Evolutionary conservation across 2,113 vertebrate genomes (phyloP).

Genomic region (Neomonachus schauinslandi): DNA sequence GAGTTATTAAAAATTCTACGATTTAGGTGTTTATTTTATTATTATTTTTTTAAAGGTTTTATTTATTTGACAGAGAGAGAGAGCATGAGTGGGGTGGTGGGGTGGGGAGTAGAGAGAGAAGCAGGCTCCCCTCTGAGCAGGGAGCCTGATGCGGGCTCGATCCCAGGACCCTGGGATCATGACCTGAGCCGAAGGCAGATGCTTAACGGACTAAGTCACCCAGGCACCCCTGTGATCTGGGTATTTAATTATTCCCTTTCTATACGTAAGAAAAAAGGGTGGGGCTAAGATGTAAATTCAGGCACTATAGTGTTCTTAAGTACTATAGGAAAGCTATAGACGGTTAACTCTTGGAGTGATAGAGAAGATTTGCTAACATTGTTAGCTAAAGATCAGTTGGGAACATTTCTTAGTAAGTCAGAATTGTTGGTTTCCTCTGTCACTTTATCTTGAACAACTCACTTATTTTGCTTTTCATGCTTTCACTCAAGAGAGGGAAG

Average conservation of each 20-base stretch:
- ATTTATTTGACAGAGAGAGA: background rate
- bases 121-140: background rate
- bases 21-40: background rate
- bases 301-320: background rate
- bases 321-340: background rate
- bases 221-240: background rate
- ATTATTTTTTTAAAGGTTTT: background rate
- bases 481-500: background rate
- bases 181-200: background rate
- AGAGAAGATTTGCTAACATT: background rate
- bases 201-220: background rate
- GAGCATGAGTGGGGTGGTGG: no score
- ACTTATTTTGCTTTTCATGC: background rate
- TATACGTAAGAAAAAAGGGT: background rate
- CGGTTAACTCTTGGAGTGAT: background rate
- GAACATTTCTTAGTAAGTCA: background rate
- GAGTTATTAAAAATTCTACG: conserved; percentile 14
- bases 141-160: background rate
- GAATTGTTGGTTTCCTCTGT: conserved; percentile 29
- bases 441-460: background rate
- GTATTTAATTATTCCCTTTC: background rate
- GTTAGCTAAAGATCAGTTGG: background rate
- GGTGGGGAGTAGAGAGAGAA: background rate
- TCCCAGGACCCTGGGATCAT: background rate
- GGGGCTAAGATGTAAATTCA: background rate